Base-by-base conservation (phyloP, 2,888 invertebrate species). In the Cosmia pyralina region DNA sequence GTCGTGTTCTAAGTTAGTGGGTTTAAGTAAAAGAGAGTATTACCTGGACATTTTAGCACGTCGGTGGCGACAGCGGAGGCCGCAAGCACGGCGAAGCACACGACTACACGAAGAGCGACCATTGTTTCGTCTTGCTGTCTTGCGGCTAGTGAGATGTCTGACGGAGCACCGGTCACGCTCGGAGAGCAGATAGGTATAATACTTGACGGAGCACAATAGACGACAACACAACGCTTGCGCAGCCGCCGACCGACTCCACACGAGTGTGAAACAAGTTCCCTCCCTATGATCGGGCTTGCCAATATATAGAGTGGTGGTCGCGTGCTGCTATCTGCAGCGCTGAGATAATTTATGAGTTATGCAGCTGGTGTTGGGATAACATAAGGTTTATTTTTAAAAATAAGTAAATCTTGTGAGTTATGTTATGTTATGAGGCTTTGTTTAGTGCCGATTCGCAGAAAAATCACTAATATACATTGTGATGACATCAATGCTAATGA, bases 11-110 rank as follows among this genome's bases (percentile, higher is more conserved):
- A 50, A 50, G 34, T n/a, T 88, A 86, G 88, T 83, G 75, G 82
- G 70, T 82, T 93, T 91, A 91, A 87, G 87, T 91, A 91, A 91
- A 89, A 67, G 67, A 41, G 50, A 75, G 34, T 90, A 92, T 92
- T 87, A 96, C 96, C 94, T 81, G 88, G 65, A 85, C 96, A 96
- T 90, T 94, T 94, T 46, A 88, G 72, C 78, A 96, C 95, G 53
- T 92, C 83, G 10, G 93, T 93, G 80, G 94, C 93, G 63, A 58
- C 64, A 50, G 88, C 87, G 52, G 90, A 89, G 68, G 88, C 63
- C 58, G 92, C 92, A 77, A 93, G 53, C 48, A 94, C 78, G 50
- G 87, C 89, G 71, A 89, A 85, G 82, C 90, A 92, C 91, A 92
- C 92, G 86, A 94, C 87, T 85, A 88, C 88, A 86, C 93, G 88